These are phyloP conservation scores for Daktulosphaira vitifoliae DNA, from an alignment of 1,140 invertebrate genomes.

Conservation along the genomic window DNA sequence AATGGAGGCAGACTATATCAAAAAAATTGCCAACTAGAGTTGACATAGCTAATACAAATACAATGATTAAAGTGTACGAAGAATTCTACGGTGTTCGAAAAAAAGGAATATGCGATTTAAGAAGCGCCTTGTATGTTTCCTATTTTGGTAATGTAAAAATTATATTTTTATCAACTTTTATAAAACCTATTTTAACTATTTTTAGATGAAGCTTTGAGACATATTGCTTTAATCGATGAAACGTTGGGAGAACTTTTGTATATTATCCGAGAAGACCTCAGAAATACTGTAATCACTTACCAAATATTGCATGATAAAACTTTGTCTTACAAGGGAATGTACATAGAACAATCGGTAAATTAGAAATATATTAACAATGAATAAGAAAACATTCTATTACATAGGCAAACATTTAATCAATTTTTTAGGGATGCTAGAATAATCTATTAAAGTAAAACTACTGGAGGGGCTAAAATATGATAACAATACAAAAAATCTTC, in stretches of 20 bases:
- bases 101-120: background rate
- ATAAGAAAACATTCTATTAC: too few relatives aligned
- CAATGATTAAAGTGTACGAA: background rate
- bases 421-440: too few relatives aligned
- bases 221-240: background rate
- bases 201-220: slow-evolving; percentile 8
- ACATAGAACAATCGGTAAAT: background rate
- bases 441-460: too few relatives aligned
- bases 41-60: background rate
- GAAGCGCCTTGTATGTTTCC: background rate
- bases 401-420: too few relatives aligned
- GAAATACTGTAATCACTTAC: background rate
- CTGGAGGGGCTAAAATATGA: too few relatives aligned
- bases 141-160: background rate
- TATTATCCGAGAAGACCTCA: background rate
- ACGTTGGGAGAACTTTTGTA: background rate
- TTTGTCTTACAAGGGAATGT: background rate
- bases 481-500: too few relatives aligned
- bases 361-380: too few relatives aligned
- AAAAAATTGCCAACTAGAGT: background rate
- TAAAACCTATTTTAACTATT: too few relatives aligned
- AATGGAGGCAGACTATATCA: slow-evolving; percentile 4
- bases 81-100: background rate
- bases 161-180: background rate
- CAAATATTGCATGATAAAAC: background rate